Evolutionary conservation across 2,113 vertebrate species (phyloP).

Genomic region (Psittacus erithacus): DNA sequence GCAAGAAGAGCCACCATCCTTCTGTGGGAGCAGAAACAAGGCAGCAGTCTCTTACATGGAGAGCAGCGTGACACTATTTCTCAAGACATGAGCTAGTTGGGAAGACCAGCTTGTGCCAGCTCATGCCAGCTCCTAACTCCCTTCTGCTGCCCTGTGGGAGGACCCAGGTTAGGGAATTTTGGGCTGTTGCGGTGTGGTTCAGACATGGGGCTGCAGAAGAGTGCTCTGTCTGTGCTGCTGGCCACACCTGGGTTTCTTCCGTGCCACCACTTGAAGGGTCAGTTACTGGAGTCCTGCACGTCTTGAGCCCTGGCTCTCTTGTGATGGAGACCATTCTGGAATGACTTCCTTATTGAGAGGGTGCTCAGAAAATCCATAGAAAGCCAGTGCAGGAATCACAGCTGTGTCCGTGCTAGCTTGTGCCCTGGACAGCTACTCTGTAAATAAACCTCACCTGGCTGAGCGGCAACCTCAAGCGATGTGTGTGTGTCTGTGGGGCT

Average conservation of each 20-base stretch:
- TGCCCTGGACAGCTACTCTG: neutral
- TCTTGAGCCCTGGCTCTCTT: neutral
- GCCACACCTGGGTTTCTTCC: neutral
- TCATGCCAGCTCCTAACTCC: neutral
- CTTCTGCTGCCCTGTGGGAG: neutral
- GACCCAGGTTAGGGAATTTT: neutral
- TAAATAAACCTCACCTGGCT: neutral
- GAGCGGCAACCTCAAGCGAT: neutral
- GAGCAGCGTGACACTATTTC: neutral
- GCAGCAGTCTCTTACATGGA: neutral
- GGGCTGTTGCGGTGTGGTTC: neutral
- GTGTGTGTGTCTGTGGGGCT: neutral
- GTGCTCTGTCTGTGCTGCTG: fast-evolving
- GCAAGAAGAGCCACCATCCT: neutral
- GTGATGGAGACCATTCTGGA: neutral
- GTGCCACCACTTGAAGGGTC: neutral
- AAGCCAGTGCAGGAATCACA: neutral
- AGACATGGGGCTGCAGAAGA: fast-evolving
- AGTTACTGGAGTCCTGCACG: neutral
- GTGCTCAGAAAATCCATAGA: neutral
- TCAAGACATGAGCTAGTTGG: neutral
- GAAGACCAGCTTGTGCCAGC: neutral
- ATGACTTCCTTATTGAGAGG: neutral
- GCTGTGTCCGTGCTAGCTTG: neutral
- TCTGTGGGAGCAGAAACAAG: neutral